A percentile compares a stretch with the other conserved stretches of the same genome.
Conservation (phyloP, 1,140 invertebrate species). For the Callitettix versicolor region DNA sequence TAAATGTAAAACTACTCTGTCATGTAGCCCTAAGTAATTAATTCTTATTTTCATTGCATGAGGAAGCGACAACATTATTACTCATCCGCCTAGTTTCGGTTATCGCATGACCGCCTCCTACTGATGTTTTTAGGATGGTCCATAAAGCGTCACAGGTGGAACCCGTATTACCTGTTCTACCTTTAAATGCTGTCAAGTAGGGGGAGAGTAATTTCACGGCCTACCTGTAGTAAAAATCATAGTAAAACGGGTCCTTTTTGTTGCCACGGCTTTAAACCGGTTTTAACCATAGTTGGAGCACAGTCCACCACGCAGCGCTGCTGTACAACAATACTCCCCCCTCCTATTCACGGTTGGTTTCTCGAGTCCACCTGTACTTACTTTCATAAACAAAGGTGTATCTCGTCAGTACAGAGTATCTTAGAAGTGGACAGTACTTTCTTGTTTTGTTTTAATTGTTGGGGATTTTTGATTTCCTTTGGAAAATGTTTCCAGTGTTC, state of each 20-base stretch:
- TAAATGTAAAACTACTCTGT: too few relatives aligned
- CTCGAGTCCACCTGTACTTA: background rate
- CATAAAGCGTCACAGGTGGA: too few relatives aligned
- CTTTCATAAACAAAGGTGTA: slow-evolving; percentile 13
- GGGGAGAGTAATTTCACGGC: too few relatives aligned
- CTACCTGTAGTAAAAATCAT: slow-evolving; percentile 15
- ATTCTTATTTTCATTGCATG: too few relatives aligned
- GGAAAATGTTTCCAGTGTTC: background rate
- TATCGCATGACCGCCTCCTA: too few relatives aligned
- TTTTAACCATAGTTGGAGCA: background rate
- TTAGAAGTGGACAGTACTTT: background rate
- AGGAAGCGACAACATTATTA: too few relatives aligned
- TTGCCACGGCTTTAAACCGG: background rate
- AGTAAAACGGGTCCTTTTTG: slow-evolving; percentile 11
- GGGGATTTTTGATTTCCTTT: background rate
- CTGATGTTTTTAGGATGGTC: too few relatives aligned
- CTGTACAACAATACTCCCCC: background rate
- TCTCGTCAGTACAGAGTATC: background rate
- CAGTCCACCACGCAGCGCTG: background rate
- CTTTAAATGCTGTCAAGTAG: too few relatives aligned
- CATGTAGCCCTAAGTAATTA: too few relatives aligned
- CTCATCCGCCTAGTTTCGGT: too few relatives aligned
- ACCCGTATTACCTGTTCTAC: too few relatives aligned
- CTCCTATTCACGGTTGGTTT: background rate
- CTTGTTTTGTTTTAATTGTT: slow-evolving; percentile 3